A percentile compares a stretch with the other conserved stretches of the same genome.
Evolutionary conservation across 2,888 invertebrate genomes (phyloP).

Genomic region (Drosophila kanekoi): DNA sequence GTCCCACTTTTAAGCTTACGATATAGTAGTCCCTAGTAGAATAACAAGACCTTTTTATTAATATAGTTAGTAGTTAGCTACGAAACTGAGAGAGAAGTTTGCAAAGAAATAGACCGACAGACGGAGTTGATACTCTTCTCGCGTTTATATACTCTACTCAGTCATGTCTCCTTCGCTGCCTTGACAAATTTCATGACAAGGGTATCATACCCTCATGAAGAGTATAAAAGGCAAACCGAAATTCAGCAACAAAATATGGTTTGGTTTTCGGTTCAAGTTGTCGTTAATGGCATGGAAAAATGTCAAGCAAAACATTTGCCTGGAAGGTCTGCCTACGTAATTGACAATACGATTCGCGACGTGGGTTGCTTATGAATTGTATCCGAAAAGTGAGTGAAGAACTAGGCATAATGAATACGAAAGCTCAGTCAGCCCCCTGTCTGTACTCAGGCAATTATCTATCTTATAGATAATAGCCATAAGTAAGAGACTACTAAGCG

Average conservation of each 20-base stretch:
- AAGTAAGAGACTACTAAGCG: conserved; percentile 25
- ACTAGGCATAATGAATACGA: background rate
- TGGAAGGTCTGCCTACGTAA: conserved; percentile 27
- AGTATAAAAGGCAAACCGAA: conserved; percentile 15
- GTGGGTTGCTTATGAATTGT: conserved; percentile 3
- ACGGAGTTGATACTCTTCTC: too few species aligned
- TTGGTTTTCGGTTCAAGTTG: conserved; percentile 50
- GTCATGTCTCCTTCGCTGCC: too few species aligned
- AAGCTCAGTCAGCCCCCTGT: background rate
- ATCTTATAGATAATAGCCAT: background rate
- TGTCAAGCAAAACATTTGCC: conserved; percentile 61
- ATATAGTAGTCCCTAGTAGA: too few species aligned
- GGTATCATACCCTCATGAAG: background rate
- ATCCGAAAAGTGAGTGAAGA: conserved; percentile 1
- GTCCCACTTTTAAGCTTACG: too few species aligned
- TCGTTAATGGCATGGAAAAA: conserved; percentile 74
- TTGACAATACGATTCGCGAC: conserved; percentile 25
- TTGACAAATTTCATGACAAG: background rate
- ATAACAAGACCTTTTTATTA: too few species aligned
- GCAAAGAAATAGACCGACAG: too few species aligned
- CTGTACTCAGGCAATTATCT: background rate
- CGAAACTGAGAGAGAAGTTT: too few species aligned
- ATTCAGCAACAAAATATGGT: conserved; percentile 49
- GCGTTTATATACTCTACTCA: too few species aligned
- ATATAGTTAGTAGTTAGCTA: too few species aligned